Evolutionary conservation across 2,113 vertebrate species (phyloP).

Genomic region (Equus quagga): DNA sequence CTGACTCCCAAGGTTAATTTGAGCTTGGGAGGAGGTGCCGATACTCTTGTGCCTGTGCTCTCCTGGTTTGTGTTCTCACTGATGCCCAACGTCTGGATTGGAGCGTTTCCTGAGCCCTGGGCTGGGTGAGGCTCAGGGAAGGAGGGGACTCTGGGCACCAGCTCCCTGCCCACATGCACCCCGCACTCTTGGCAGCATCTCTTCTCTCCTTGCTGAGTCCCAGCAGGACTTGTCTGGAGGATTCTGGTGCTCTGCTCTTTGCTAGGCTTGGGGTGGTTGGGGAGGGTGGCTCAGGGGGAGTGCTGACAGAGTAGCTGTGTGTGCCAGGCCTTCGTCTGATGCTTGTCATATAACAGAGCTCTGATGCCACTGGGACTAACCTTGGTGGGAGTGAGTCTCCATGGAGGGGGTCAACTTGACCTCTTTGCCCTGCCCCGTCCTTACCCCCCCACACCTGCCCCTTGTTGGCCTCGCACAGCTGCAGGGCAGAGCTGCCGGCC

Average conservation of each 20-base stretch:
- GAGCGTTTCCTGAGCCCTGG: conserved; percentile 58
- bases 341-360: background rate
- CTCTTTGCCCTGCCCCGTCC: background rate
- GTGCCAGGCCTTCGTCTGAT: background rate
- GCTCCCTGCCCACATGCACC: no score
- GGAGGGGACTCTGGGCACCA: no score
- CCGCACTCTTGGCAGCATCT: background rate
- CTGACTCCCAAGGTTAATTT: conserved; percentile 78
- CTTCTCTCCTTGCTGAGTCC: background rate
- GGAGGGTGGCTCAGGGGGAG: background rate
- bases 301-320: background rate
- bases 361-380: background rate
- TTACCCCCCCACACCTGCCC: background rate
- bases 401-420: background rate
- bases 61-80: conserved; percentile 67
- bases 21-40: conserved; percentile 76
- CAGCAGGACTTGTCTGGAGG: background rate
- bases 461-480: background rate
- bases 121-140: conserved; percentile 5
- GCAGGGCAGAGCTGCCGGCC: background rate
- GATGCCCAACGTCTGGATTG: conserved; percentile 48
- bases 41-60: conserved; percentile 68
- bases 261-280: background rate
- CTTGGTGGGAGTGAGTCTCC: background rate
- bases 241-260: background rate